Percentiles rank a stretch among this genome's conserved stretches.
phyloP scores from a whole-genome alignment of 1,140 invertebrate genomes.

The Brachionus plicatilis region DNA sequence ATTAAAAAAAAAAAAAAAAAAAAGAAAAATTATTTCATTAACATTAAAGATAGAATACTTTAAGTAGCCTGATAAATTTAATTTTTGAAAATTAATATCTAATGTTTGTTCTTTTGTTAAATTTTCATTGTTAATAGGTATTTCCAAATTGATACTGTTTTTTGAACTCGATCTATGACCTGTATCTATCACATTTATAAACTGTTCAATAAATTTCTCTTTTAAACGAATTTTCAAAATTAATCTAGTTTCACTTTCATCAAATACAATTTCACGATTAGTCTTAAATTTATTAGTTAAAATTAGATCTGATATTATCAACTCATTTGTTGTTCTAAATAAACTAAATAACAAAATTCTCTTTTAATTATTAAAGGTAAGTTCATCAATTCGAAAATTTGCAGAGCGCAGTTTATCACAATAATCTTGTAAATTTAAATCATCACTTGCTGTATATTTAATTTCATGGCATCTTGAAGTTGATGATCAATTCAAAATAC shows the following conservation, averaged over 20 bases:
- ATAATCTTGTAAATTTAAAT: not conserved
- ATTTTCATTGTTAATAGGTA: not conserved
- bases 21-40: too few species aligned
- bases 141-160: not conserved
- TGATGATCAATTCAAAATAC: too few species aligned
- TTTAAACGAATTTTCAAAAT: not conserved
- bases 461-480: too few species aligned
- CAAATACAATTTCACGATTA: not conserved
- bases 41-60: not conserved
- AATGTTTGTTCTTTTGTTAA: not conserved
- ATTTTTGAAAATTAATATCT: not conserved
- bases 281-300: not conserved
- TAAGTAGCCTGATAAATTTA: not conserved
- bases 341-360: not conserved
- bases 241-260: not conserved
- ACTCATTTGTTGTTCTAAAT: not conserved
- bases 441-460: too few species aligned
- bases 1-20: too few species aligned
- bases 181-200: not conserved
- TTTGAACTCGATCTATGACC: not conserved
- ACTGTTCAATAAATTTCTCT: not conserved
- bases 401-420: not conserved
- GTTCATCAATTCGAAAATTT: not conserved
- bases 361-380: not conserved
- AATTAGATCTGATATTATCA: not conserved